A percentile compares a stretch with the other conserved stretches of the same genome.
Evolutionary conservation across 2,797 vertebrate genomes (phyloP).

Genomic region (Typhlichthys eigenmanni): DNA sequence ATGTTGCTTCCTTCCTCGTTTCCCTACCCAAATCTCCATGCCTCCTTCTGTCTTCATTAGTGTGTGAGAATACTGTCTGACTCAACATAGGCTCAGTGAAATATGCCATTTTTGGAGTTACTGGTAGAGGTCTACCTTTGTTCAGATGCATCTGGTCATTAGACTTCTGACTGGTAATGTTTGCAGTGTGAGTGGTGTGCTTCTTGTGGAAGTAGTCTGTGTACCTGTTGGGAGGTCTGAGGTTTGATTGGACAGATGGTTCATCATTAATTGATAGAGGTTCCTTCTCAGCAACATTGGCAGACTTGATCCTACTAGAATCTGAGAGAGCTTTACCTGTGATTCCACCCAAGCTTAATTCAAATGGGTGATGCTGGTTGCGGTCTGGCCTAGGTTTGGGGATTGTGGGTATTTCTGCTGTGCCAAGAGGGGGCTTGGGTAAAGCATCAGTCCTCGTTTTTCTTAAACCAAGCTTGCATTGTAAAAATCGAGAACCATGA

Average conservation of each 20-base stretch:
- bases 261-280: conserved; percentile 36
- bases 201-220: conserved; percentile 30
- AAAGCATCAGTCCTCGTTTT: conserved; percentile 47
- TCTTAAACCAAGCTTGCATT: conserved; percentile 47
- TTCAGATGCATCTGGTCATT: conserved; percentile 20
- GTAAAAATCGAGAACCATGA: conserved; percentile 42
- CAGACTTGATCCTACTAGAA: conserved; percentile 29
- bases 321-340: conserved; percentile 32
- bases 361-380: conserved; percentile 27
- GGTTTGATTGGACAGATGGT: conserved; percentile 15
- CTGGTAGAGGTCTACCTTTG: conserved; percentile 15
- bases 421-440: conserved; percentile 29
- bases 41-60: conserved; percentile 34
- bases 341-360: conserved; percentile 16
- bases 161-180: conserved; percentile 18
- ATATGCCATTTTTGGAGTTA: conserved; percentile 4
- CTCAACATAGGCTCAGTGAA: conserved; percentile 12
- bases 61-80: conserved; percentile 12
- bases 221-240: conserved; percentile 31
- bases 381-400: conserved; percentile 31
- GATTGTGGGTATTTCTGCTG: conserved; percentile 30
- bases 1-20: conserved; percentile 16
- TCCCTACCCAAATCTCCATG: conserved; percentile 14
- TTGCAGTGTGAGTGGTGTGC: conserved; percentile 14
- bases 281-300: conserved; percentile 30